Percentiles rank a stretch among this genome's conserved stretches.
phyloP scores from a whole-genome alignment of 2,113 vertebrate species.

The Pseudorectes ferrugineus region DNA sequence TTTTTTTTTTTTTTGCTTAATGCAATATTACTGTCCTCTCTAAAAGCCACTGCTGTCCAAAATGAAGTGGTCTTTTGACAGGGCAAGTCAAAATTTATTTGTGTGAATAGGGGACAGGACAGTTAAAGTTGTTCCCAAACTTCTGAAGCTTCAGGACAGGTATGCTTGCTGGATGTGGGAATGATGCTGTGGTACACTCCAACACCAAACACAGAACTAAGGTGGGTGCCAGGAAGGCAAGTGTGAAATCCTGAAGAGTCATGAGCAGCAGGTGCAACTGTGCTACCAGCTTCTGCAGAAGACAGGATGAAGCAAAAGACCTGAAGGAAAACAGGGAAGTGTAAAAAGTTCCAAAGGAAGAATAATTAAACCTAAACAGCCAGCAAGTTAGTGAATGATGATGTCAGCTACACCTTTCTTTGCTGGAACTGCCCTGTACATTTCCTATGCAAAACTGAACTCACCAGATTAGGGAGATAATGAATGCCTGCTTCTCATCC shows the following conservation, averaged over 20 bases:
- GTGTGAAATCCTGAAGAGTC: background rate
- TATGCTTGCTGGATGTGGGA: background rate
- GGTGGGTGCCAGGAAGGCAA: background rate
- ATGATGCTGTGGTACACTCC: fast-evolving
- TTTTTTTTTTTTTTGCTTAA: background rate
- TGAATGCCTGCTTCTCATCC: background rate
- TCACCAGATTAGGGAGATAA: background rate
- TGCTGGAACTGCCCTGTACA: background rate
- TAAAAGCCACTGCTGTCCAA: background rate
- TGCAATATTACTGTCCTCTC: background rate
- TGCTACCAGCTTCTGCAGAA: background rate
- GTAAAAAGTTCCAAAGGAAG: background rate
- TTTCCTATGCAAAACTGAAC: background rate
- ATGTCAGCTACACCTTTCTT: background rate
- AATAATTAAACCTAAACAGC: background rate
- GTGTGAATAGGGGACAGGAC: background rate
- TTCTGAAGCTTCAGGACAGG: background rate
- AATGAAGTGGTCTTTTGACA: background rate
- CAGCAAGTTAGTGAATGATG: background rate
- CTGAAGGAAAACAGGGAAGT: background rate
- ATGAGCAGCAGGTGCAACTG: background rate
- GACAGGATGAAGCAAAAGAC: background rate
- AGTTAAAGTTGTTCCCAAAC: background rate
- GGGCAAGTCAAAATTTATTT: background rate
- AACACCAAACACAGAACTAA: background rate